phyloP scores from a whole-genome alignment of 2,888 invertebrate species.

The Tachina fera region DNA sequence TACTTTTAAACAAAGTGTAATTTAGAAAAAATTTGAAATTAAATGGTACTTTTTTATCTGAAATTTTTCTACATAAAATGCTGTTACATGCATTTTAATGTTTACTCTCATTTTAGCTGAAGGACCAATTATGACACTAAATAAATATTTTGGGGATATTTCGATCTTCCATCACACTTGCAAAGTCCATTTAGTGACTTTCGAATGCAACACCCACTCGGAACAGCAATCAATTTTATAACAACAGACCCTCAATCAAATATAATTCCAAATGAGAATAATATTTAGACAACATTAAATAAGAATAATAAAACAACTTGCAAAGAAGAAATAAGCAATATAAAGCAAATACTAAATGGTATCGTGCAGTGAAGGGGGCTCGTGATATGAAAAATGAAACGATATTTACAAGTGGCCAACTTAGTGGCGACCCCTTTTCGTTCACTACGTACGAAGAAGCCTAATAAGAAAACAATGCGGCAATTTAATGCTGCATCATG shows the following conservation, averaged over 20 bases:
- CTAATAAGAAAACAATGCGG: slow-evolving; percentile 78
- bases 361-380: slow-evolving; percentile 54
- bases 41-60: too few species aligned
- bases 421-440: slow-evolving; percentile 55
- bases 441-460: slow-evolving; percentile 23
- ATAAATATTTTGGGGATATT: background rate
- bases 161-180: background rate
- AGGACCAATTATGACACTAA: background rate
- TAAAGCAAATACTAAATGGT: slow-evolving; percentile 2
- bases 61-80: too few species aligned
- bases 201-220: slow-evolving; percentile 23
- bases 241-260: slow-evolving; percentile 35
- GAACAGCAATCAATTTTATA: background rate
- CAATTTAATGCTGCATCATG: slow-evolving; percentile 83
- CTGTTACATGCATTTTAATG: too few species aligned
- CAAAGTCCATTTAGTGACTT: background rate
- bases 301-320: slow-evolving; percentile 73
- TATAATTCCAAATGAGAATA: slow-evolving; percentile 77
- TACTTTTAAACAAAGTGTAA: too few species aligned
- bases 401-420: slow-evolving; percentile 68
- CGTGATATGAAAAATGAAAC: slow-evolving; percentile 69
- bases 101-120: too few species aligned
- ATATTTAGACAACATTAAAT: slow-evolving; percentile 81
- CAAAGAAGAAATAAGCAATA: slow-evolving; percentile 1
- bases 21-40: too few species aligned